These are phyloP conservation scores for Ceratoteleas bidentatus DNA, from an alignment of 1,140 invertebrate species.

Conservation along the genomic window DNA sequence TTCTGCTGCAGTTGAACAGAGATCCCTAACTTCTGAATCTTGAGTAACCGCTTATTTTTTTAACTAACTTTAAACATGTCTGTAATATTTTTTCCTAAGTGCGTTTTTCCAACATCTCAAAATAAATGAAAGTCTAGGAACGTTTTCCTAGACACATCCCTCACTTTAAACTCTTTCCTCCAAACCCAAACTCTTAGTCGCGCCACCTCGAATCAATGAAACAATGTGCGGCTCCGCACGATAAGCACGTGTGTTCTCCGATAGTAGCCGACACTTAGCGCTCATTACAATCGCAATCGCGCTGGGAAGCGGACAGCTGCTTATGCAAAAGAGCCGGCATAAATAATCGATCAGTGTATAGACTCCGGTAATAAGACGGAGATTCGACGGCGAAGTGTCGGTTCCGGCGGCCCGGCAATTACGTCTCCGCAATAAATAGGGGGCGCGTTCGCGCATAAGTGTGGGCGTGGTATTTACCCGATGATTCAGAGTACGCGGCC, in stretches of 20 bases:
- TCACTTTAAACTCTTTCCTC: too few relatives aligned
- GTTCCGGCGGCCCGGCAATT: slow-evolving; percentile 34
- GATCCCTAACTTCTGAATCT: too few relatives aligned
- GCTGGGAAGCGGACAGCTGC: slow-evolving; percentile 51
- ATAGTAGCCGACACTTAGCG: slow-evolving; percentile 29
- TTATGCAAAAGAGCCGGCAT: slow-evolving; percentile 39
- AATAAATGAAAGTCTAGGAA: too few relatives aligned
- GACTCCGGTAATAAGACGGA: slow-evolving; percentile 51
- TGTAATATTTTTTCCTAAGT: too few relatives aligned
- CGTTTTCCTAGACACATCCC: too few relatives aligned
- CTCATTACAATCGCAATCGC: slow-evolving; percentile 49
- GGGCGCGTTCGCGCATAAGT: slow-evolving; percentile 41
- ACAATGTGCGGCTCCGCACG: slow-evolving; percentile 8
- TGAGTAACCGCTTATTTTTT: too few relatives aligned
- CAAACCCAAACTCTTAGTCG: background rate
- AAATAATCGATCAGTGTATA: slow-evolving; percentile 56
- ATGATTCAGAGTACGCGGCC: slow-evolving; percentile 60
- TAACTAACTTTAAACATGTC: too few relatives aligned
- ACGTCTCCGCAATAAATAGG: slow-evolving; percentile 54
- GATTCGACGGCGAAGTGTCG: slow-evolving; percentile 35
- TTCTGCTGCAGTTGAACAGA: too few relatives aligned
- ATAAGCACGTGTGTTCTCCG: slow-evolving; percentile 23
- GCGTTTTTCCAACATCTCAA: too few relatives aligned
- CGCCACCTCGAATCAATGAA: slow-evolving; percentile 21
- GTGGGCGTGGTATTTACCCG: slow-evolving; percentile 66